Evolutionary conservation across 1,140 invertebrate species (phyloP).

Genomic region (Pogonomyrmex californicus): DNA sequence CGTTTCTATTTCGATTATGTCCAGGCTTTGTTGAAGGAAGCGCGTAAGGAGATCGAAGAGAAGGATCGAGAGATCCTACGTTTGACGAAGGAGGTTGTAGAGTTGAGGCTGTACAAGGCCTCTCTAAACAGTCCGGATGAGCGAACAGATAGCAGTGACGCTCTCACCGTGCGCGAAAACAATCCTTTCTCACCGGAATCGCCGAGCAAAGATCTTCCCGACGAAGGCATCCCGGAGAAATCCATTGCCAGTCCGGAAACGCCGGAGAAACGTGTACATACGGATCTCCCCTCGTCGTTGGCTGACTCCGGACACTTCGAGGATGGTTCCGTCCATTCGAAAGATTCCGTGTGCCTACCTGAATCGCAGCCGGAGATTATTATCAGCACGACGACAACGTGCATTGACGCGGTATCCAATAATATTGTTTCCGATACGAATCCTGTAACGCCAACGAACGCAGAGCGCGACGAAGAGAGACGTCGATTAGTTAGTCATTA

Average conservation of each 20-base stretch:
- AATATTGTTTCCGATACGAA: conserved; percentile 43
- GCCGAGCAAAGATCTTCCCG: conserved; percentile 79
- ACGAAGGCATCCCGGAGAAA: conserved; percentile 69
- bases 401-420: conserved; percentile 29
- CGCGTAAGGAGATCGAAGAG: conserved; percentile 91
- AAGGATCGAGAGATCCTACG: conserved; percentile 94
- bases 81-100: conserved; percentile 94
- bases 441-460: conserved; percentile 9
- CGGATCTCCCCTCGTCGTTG: conserved; percentile 87
- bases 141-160: conserved; percentile 91
- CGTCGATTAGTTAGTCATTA: conserved; percentile 90
- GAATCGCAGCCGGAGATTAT: conserved; percentile 87
- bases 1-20: conserved; percentile 39
- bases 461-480: conserved; percentile 89
- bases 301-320: conserved; percentile 95
- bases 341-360: conserved; percentile 88
- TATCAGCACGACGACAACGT: conserved; percentile 85
- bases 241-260: conserved; percentile 64
- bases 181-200: conserved; percentile 85
- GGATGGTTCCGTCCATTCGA: conserved; percentile 92
- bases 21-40: conserved; percentile 91
- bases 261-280: conserved; percentile 74
- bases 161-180: conserved; percentile 91
- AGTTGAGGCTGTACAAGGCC: conserved; percentile 92
- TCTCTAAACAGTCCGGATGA: conserved; percentile 91